Percentiles rank a stretch among this genome's conserved stretches.
phyloP scores from a whole-genome alignment of 2,888 invertebrate genomes.

The Coelopa pilipes region DNA sequence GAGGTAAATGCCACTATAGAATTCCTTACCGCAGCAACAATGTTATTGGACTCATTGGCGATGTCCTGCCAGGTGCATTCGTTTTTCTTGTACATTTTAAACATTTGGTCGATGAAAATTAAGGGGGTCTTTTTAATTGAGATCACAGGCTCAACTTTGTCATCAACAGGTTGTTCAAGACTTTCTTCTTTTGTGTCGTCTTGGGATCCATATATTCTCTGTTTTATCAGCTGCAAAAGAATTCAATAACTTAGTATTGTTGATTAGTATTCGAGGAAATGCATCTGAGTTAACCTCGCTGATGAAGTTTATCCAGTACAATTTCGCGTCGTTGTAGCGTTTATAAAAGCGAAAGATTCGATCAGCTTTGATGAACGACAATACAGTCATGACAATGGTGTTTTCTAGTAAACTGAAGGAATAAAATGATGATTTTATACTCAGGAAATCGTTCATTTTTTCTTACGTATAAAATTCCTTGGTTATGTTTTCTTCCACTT shows the following conservation, averaged over 20 bases:
- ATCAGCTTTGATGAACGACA: background rate
- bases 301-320: background rate
- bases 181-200: background rate
- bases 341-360: background rate
- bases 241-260: no score
- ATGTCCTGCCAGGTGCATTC: constrained; percentile 45
- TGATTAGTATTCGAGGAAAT: no score
- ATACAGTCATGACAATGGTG: background rate
- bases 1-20: background rate
- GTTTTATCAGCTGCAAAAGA: background rate
- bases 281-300: no score
- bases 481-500: constrained; percentile 35
- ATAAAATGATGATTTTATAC: no score
- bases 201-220: background rate
- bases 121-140: constrained; percentile 43
- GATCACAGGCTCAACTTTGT: background rate
- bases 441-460: no score
- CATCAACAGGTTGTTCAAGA: background rate
- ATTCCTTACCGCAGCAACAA: constrained; percentile 45
- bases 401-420: constrained; percentile 11
- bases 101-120: constrained; percentile 49
- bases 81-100: constrained; percentile 42
- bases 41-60: constrained; percentile 45
- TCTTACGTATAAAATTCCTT: constrained; percentile 30
- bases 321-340: background rate